These are phyloP conservation scores for Hylaeus volcanicus DNA, from an alignment of 1,140 invertebrate species.

Conservation along the genomic window DNA sequence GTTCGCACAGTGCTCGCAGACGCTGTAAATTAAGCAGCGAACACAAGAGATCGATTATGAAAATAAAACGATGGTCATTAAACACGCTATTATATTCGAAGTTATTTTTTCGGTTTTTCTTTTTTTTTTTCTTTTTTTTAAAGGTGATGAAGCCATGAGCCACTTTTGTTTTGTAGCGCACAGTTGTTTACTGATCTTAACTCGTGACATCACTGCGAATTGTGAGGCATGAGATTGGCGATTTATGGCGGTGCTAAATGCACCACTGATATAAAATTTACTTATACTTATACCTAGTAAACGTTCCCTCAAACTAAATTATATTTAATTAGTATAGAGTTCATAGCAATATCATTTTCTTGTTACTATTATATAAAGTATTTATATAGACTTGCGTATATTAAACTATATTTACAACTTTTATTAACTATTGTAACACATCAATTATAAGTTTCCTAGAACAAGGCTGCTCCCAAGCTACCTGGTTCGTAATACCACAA, in stretches of 20 bases:
- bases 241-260: constrained; percentile 71
- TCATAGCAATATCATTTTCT: constrained; percentile 74
- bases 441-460: constrained; percentile 65
- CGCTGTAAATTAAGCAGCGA: constrained; percentile 61
- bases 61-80: constrained; percentile 66
- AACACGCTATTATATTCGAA: constrained; percentile 58
- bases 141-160: constrained; percentile 41
- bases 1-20: constrained; percentile 55
- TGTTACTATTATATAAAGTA: constrained; percentile 78
- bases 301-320: constrained; percentile 70
- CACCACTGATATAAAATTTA: constrained; percentile 80
- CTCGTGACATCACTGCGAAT: constrained; percentile 48
- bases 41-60: constrained; percentile 76
- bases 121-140: constrained; percentile 12
- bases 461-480: constrained; percentile 54
- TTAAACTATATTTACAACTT: constrained; percentile 80
- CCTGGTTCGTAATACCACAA: constrained; percentile 52
- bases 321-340: constrained; percentile 71
- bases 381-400: constrained; percentile 79
- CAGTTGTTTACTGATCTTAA: constrained; percentile 55
- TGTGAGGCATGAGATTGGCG: constrained; percentile 63
- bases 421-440: constrained; percentile 69
- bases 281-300: constrained; percentile 77
- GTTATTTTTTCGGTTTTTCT: constrained; percentile 37
- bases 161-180: constrained; percentile 50